Evolutionary conservation across 2,113 vertebrate genomes (phyloP).

Genomic region (Calyptommatus sinebrachiatus): DNA sequence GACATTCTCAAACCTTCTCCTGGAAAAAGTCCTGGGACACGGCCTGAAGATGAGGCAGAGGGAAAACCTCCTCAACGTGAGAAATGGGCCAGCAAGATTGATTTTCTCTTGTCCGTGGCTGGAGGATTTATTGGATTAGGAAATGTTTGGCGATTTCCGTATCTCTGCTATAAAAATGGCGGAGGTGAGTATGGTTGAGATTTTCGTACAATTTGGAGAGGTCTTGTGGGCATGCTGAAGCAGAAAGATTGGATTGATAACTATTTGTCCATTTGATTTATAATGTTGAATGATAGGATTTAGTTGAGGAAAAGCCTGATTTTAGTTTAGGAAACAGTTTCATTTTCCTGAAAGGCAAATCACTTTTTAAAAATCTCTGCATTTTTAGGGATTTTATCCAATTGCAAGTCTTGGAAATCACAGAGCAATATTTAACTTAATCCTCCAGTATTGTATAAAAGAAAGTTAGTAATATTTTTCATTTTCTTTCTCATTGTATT

Average conservation of each 20-base stretch:
- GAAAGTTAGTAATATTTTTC: background rate
- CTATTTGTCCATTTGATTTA: background rate
- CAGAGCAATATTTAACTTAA: background rate
- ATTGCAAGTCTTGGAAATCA: no score
- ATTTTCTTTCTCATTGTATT: background rate
- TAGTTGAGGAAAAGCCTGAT: no score
- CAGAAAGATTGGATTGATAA: background rate
- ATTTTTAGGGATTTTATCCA: background rate
- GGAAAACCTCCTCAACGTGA: slow-evolving; percentile 91
- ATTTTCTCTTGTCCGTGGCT: slow-evolving; percentile 96
- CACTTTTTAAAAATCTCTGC: no score
- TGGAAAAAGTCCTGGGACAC: slow-evolving; percentile 92
- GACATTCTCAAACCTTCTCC: slow-evolving; percentile 97
- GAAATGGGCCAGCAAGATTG: slow-evolving; percentile 98
- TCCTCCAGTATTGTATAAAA: background rate
- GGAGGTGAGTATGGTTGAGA: slow-evolving; percentile 80
- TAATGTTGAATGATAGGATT: no score
- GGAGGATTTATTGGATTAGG: slow-evolving; percentile 96
- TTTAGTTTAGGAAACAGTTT: no score
- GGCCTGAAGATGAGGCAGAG: slow-evolving; percentile 94
- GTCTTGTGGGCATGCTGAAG: background rate
- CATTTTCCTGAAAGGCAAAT: no score
- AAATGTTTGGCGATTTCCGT: slow-evolving; percentile 97
- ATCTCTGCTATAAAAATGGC: slow-evolving; percentile 99
- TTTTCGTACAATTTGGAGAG: background rate